Evolutionary conservation across 1,140 invertebrate genomes (phyloP).

Genomic region (Argopecten irradians): DNA sequence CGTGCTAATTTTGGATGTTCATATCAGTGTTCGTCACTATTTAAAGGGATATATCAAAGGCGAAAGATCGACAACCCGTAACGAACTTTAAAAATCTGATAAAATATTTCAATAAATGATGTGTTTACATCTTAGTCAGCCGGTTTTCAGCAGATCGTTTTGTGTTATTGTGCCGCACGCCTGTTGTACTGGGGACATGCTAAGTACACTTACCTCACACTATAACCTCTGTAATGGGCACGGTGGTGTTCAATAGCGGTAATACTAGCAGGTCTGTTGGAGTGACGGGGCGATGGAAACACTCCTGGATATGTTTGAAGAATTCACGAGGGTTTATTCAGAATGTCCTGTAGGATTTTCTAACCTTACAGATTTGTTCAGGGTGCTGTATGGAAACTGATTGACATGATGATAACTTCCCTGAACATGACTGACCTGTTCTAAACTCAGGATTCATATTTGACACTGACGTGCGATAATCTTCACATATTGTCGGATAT

Average conservation of each 20-base stretch:
- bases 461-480: no score
- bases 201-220: background rate
- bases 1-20: background rate
- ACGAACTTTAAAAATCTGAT: constrained; percentile 12
- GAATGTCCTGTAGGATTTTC: no score
- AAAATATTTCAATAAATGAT: background rate
- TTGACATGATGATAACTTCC: no score
- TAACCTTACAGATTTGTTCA: no score
- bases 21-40: background rate
- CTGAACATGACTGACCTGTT: no score
- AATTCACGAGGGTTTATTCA: no score
- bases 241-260: background rate
- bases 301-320: no score
- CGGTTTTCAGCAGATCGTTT: background rate
- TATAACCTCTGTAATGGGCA: background rate
- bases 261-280: no score
- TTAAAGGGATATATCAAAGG: background rate
- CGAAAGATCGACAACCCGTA: background rate
- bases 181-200: background rate
- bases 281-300: no score
- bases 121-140: background rate
- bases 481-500: no score
- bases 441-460: no score
- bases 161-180: background rate
- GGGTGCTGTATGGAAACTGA: no score